Evolutionary conservation across 2,797 vertebrate species (phyloP).

Genomic region (Macropus fuliginosus): DNA sequence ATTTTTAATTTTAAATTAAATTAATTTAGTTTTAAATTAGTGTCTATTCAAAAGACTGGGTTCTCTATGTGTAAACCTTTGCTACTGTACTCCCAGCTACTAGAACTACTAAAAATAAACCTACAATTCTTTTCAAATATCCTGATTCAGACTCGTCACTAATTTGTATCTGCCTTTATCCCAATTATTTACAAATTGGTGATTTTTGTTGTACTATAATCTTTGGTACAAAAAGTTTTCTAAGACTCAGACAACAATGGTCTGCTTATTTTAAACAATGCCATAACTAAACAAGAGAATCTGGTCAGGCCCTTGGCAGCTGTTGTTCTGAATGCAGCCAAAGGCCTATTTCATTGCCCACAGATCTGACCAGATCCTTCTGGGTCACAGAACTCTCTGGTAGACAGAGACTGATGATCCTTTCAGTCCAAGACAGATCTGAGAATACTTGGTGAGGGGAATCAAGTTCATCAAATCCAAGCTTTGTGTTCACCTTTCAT

Average conservation of each 20-base stretch:
- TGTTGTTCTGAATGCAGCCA: accelerated
- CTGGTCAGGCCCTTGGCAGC: not conserved
- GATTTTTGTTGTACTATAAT: not conserved
- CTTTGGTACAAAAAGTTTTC: not conserved
- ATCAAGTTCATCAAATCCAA: not conserved
- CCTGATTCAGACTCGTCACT: not conserved
- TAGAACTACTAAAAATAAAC: not conserved
- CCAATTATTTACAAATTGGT: not conserved
- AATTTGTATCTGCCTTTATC: not conserved
- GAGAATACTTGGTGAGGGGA: not conserved
- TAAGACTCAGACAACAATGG: not conserved
- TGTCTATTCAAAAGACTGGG: not conserved
- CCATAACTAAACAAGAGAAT: not conserved
- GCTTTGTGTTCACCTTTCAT: not conserved
- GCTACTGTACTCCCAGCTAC: not conserved
- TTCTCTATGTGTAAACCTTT: not conserved
- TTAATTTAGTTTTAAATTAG: not conserved
- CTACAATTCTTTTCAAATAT: not conserved
- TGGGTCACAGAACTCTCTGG: not conserved
- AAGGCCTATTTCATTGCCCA: not conserved
- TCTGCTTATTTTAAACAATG: not conserved
- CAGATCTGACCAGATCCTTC: not conserved
- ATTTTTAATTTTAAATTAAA: no score
- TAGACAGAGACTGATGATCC: not conserved
- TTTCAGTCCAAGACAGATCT: not conserved